These are phyloP conservation scores for Tryphoninae sp. DNA, from an alignment of 2,888 invertebrate species.

Conservation along the genomic window DNA sequence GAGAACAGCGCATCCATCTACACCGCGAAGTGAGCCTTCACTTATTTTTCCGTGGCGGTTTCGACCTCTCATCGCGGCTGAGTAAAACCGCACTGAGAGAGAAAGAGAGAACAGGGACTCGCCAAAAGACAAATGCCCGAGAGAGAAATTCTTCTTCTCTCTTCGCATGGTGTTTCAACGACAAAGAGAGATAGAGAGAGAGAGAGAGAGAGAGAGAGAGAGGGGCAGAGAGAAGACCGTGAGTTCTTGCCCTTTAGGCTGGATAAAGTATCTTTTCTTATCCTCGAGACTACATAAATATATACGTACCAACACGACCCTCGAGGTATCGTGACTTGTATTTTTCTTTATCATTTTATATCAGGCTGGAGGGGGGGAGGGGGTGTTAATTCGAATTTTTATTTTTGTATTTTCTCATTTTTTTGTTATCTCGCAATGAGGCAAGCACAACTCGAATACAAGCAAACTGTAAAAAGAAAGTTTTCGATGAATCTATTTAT, in stretches of 20 bases:
- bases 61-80: conserved; percentile 58
- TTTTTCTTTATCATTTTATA: neutral
- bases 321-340: neutral
- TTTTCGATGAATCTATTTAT: neutral
- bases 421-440: too few species aligned
- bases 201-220: conserved; percentile 41
- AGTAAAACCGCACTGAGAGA: conserved; percentile 54
- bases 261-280: conserved; percentile 53
- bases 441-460: too few species aligned
- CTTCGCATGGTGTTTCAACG: conserved; percentile 9
- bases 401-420: neutral
- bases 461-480: neutral
- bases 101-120: conserved; percentile 8
- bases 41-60: conserved; percentile 54
- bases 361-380: neutral
- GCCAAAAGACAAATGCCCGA: conserved; percentile 52
- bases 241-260: conserved; percentile 4
- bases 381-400: neutral
- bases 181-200: conserved; percentile 41
- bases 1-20: conserved; percentile 51
- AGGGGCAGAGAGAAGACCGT: conserved; percentile 19
- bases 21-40: conserved; percentile 35
- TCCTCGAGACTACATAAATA: neutral
- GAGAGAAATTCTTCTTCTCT: conserved; percentile 29
- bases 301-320: neutral